Conservation (phyloP, 2,797 vertebrate genomes). For the Salarias fasciatus region DNA sequence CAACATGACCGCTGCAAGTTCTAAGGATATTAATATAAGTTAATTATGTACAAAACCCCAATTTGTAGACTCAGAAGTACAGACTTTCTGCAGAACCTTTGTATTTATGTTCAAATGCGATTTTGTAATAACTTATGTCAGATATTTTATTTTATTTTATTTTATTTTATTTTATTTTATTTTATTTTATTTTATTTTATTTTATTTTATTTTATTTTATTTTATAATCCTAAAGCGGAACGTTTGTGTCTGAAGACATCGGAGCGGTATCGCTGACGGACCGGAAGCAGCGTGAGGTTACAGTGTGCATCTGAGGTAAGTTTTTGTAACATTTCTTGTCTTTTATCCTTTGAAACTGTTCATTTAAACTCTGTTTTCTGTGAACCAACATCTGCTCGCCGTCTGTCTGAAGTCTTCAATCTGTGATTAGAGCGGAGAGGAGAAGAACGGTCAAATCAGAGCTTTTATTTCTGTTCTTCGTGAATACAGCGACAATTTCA, state of each 20-base stretch:
- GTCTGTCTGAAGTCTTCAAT: accelerated
- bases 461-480: not conserved
- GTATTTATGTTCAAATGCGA: not conserved
- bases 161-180: too few species aligned
- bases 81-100: too few species aligned
- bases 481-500: slow-evolving; percentile 38
- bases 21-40: too few species aligned
- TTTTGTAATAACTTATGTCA: too few species aligned
- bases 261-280: slow-evolving; percentile 48
- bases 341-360: not conserved
- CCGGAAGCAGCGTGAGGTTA: slow-evolving; percentile 72
- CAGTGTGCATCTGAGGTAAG: slow-evolving; percentile 44
- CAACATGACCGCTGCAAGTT: too few species aligned
- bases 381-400: accelerated
- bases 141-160: not conserved
- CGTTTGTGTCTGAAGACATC: too few species aligned
- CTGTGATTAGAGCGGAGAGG: accelerated
- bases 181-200: too few species aligned
- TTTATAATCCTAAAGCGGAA: slow-evolving; percentile 29
- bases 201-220: too few species aligned
- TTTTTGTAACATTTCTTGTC: slow-evolving; percentile 1
- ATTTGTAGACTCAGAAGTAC: too few species aligned
- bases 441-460: accelerated
- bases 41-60: too few species aligned
- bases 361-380: accelerated